Conservation (phyloP, 2,113 vertebrate species). For the Ursus arctos region DNA sequence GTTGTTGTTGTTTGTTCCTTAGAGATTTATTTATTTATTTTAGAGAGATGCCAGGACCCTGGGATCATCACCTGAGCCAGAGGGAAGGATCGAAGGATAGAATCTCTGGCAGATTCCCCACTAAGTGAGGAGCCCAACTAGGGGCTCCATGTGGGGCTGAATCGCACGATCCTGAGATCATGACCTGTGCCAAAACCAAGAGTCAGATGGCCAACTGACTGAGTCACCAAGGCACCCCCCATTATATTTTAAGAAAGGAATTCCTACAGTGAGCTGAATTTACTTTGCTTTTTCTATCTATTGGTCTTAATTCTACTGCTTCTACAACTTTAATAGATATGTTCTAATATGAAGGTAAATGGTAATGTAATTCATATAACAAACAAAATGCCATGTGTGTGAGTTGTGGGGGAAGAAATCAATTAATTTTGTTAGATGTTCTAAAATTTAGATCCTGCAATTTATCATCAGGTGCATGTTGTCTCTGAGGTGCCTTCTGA, state of each 20-base stretch:
- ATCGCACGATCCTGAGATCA: neutral
- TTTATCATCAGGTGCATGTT: neutral
- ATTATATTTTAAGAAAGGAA: neutral
- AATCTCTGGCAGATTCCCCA: neutral
- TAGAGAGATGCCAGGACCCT: neutral
- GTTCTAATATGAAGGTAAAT: neutral
- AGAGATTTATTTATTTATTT: neutral
- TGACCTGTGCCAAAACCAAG: neutral
- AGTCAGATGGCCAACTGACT: neutral
- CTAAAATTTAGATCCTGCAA: neutral
- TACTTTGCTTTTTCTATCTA: neutral
- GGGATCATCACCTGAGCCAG: too few relatives aligned
- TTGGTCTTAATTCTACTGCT: neutral
- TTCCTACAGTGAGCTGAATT: neutral
- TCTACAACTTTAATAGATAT: neutral
- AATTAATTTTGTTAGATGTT: neutral
- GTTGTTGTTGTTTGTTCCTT: neutral
- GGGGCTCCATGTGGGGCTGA: neutral
- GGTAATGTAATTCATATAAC: neutral
- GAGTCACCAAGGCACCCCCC: neutral
- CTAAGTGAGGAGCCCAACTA: neutral
- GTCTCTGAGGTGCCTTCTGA: neutral
- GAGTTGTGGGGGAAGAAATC: accelerated
- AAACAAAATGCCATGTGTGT: neutral
- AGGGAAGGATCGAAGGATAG: neutral